Base-by-base conservation (phyloP, 2,797 vertebrate genomes). In the Paedocypris micromegethes region DNA sequence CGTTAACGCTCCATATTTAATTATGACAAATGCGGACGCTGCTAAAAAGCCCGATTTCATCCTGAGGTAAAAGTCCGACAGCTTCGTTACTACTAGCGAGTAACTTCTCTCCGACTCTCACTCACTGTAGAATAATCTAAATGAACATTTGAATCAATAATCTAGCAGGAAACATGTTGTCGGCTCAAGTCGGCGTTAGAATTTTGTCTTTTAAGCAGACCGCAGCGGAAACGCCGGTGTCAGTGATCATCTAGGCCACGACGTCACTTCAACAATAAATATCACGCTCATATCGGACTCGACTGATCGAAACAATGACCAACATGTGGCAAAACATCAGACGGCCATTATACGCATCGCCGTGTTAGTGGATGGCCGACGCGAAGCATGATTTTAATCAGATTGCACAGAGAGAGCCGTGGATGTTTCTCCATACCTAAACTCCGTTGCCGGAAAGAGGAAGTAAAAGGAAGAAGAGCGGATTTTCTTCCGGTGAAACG, bases 381-480 rank as follows among this genome's bases (percentile, higher is more conserved):
- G 42, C 7, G 75, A 80, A 79, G 59, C 1, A 3, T 39, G 88
- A 89, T 91, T 88, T 68, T 39, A 6, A 39, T 1, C 5, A 68
- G 89, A 90, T 91, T 5, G 0, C 7, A 0, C 0, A 50, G 46
- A 63, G 62, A 74, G 56, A 74, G 47, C 37, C 8, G 3, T 66
- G 23, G 4, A 9, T 57, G 2, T 38, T 23, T 5, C 3, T 39
- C 23, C 88, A 5, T 88, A 91, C 91, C 90, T 90, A 88, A 88
- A 89, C 84, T 82, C 88, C 84, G 88, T 63, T 84, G 86, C 88
- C 83, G 84, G 83, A 88, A 90, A 89, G 88, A 90, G 90, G 88
- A 91, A 90, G 89, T 72, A 6, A 0, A 63, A 63, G 63, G 49
- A 40, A 4, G 5, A 23, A 47, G 3, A 46, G 2, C 2, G 66